Percentiles rank a stretch among this genome's conserved stretches.
These are phyloP conservation scores for Brachypteracias leptosomus DNA, from an alignment of 2,113 vertebrate genomes.

Conservation along the genomic window DNA sequence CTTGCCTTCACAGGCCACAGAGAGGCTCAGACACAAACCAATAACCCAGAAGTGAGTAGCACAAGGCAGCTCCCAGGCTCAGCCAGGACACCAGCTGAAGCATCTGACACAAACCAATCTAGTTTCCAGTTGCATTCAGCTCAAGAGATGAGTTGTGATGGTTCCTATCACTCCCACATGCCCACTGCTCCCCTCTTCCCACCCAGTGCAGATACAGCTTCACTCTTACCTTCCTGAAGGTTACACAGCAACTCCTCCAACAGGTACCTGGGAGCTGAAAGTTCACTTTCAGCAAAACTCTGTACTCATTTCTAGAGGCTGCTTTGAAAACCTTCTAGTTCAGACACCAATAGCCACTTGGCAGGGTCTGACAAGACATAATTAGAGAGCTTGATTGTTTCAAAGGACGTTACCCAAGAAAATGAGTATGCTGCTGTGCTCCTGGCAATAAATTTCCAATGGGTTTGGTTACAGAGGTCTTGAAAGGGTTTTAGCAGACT, in stretches of 20 bases:
- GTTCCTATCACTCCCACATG: neutral
- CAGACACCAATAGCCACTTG: neutral
- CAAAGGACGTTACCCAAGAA: constrained; percentile 41
- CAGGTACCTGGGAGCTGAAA: neutral
- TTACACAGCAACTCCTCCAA: neutral
- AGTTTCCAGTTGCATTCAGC: neutral
- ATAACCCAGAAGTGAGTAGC: neutral
- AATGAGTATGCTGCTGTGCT: neutral
- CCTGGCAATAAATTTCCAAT: constrained; percentile 16
- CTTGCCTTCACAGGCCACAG: neutral
- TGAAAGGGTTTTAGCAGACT: constrained; percentile 37
- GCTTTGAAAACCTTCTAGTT: neutral
- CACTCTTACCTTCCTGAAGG: neutral
- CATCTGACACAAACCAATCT: neutral
- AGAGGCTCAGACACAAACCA: neutral
- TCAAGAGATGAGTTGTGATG: neutral
- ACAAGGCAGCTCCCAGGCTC: neutral
- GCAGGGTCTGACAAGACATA: neutral
- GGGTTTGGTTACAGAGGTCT: constrained; percentile 16
- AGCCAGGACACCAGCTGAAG: neutral
- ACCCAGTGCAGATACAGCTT: neutral
- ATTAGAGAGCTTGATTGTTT: constrained; percentile 29
- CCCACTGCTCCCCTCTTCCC: neutral
- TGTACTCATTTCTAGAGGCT: neutral
- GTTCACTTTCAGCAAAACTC: neutral